These are phyloP conservation scores for Lepisosteus osseus DNA, from an alignment of 2,113 vertebrate genomes.

Conservation along the genomic window DNA sequence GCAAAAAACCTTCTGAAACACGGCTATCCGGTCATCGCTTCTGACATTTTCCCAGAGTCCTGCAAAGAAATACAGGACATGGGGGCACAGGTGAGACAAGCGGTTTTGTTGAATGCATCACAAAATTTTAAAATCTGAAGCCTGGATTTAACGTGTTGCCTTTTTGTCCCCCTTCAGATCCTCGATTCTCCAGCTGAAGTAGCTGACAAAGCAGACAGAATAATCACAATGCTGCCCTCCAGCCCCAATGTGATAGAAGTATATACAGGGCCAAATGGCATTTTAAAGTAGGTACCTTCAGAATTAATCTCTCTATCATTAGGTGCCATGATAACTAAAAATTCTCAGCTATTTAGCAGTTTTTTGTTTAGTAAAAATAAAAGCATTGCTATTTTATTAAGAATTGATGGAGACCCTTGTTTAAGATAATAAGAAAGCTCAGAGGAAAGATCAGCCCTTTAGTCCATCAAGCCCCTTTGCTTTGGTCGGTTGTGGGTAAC, in stretches of 20 bases:
- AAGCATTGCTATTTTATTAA: no score
- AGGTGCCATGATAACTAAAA: no score
- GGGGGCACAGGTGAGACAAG: constrained; percentile 82
- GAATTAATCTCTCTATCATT: no score
- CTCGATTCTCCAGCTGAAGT: constrained; percentile 90
- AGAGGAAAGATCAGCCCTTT: no score
- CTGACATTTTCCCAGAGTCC: constrained; percentile 93
- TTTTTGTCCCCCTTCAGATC: constrained; percentile 66
- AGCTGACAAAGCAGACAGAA: constrained; percentile 91
- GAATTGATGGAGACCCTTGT: no score
- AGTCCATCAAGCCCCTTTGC: no score
- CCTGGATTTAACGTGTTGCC: no score
- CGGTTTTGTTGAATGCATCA: background rate
- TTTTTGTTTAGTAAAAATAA: no score
- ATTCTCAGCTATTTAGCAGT: no score
- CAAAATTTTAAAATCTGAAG: background rate
- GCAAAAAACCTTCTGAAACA: constrained; percentile 94
- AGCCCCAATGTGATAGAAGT: constrained; percentile 86
- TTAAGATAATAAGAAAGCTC: no score
- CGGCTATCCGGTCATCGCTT: constrained; percentile 89
- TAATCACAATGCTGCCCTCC: constrained; percentile 96
- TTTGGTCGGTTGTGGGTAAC: no score
- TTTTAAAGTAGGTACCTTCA: constrained; percentile 80
- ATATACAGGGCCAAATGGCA: constrained; percentile 88
- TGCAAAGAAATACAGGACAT: constrained; percentile 91